Percentiles rank a stretch among this genome's conserved stretches.
phyloP scores from a whole-genome alignment of 2,113 vertebrate species.

The Albula glossodonta region DNA sequence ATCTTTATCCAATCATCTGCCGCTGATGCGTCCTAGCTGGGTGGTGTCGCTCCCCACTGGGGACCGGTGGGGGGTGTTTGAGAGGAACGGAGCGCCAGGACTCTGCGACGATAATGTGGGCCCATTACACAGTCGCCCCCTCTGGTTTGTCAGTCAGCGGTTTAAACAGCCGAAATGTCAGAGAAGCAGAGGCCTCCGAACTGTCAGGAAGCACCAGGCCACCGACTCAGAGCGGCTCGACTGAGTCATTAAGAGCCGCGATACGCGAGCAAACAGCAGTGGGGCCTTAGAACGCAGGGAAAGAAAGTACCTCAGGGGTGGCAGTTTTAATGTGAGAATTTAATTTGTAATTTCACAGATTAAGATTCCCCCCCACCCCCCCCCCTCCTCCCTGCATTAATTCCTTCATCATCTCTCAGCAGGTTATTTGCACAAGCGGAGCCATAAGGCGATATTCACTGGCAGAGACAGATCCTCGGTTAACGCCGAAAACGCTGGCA shows the following conservation, averaged over 20 bases:
- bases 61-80: constrained; percentile 54
- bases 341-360: constrained; percentile 93
- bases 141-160: constrained; percentile 78
- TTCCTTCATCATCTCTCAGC: constrained; percentile 89
- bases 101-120: constrained; percentile 75
- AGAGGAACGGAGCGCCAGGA: constrained; percentile 60
- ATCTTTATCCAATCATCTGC: constrained; percentile 72
- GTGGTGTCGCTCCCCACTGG: constrained; percentile 60
- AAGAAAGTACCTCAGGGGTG: constrained; percentile 84
- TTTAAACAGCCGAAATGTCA: constrained; percentile 77
- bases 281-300: constrained; percentile 78
- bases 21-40: constrained; percentile 66
- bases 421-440: constrained; percentile 85
- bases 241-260: constrained; percentile 81
- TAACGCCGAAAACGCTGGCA: constrained; percentile 79
- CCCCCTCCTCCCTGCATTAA: constrained; percentile 73
- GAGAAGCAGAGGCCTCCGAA: constrained; percentile 76
- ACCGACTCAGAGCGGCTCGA: constrained; percentile 74
- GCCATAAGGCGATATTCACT: constrained; percentile 82
- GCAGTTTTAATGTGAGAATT: constrained; percentile 91
- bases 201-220: constrained; percentile 80
- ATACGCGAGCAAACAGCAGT: constrained; percentile 84
- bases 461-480: constrained; percentile 82
- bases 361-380: constrained; percentile 76
- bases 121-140: constrained; percentile 81